Conservation (phyloP, 2,888 invertebrate genomes). For the Brachypalpus laphriformis region DNA sequence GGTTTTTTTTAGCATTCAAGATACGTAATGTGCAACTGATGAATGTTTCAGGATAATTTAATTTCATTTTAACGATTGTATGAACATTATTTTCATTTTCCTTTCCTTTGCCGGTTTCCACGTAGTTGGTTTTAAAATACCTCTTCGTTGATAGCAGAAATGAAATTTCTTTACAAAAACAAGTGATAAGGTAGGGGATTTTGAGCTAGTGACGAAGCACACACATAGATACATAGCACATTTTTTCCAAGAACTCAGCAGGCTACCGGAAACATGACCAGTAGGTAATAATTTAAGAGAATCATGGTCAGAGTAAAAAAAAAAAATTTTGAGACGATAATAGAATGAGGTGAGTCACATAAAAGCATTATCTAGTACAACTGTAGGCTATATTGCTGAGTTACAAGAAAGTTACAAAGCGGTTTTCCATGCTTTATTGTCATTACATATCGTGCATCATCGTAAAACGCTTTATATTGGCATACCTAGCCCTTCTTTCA, state of each 20-base stretch:
- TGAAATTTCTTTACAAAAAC: background rate
- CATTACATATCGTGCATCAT: background rate
- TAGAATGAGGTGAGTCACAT: background rate
- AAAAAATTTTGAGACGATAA: background rate
- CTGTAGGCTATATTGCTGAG: background rate
- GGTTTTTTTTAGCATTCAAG: background rate
- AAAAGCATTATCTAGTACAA: background rate
- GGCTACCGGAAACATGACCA: background rate
- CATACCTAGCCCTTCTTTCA: background rate
- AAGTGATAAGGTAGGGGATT: background rate
- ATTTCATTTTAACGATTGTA: conserved; percentile 56
- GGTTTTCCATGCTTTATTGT: background rate
- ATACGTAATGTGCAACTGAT: conserved; percentile 37
- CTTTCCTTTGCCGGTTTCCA: background rate
- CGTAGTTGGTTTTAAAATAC: conserved; percentile 11
- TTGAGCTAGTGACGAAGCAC: background rate
- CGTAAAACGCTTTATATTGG: conserved; percentile 1
- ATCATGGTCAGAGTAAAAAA: background rate
- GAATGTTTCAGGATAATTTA: conserved; percentile 58
- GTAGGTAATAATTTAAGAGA: background rate
- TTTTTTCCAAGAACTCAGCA: background rate
- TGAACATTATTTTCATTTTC: conserved; percentile 25
- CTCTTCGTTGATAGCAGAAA: background rate
- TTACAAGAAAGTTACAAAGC: background rate
- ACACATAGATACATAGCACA: background rate